Base-by-base conservation (phyloP, 2,888 invertebrate species). In the Oscheius sp. region DNA sequence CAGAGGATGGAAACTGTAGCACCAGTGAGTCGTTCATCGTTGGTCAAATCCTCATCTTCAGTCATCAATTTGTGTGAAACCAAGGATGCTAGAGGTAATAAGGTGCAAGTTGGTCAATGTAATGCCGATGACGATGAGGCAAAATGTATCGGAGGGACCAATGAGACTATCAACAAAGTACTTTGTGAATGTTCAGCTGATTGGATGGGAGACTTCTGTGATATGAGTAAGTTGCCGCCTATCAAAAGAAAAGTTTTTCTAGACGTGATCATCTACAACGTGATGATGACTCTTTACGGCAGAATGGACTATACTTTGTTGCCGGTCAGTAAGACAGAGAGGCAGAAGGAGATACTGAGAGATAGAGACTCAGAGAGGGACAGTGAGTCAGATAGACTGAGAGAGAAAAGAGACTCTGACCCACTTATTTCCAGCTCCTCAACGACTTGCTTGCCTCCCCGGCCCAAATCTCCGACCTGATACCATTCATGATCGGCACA, bases 391-490 rank as follows among this genome's bases (percentile, higher is more conserved):
- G 21, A 21, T 21, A 21, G 21, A 55, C 35, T 65, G 35, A 42
- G 42, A 42, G 42, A 42, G 4, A 42, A 7, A 21, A 42, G 42
- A 7, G 42, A 42, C 42, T 42, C 42, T 42, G 7, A 42, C 7
- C 42, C 42, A 42, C 4, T 50, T 29, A 7, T 37, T 76, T 81
- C 51, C 57, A 82, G 82, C 70, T 83, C 3, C 68, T 84, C 13
- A 77, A 83, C 21, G 79, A 84, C 55, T 53, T 84, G 9, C 70
- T 84, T 73, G 57, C 42, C 37, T 83, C 83, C 51, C 82, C 84
- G 0, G 76, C 79, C 0, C 55, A 75, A 48, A 83, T 84, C 66
- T 79, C 77, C 29, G 81, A 84, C 71, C 78, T 83, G 78, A 77
- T 84, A 5, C 82, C 84, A 2, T 84, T 83, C 57, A 78, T 83